Evolutionary conservation across 2,888 invertebrate species (phyloP), one percentile per base, ranked within the genome.

Genomic region (Bellardia pandia): DNA sequence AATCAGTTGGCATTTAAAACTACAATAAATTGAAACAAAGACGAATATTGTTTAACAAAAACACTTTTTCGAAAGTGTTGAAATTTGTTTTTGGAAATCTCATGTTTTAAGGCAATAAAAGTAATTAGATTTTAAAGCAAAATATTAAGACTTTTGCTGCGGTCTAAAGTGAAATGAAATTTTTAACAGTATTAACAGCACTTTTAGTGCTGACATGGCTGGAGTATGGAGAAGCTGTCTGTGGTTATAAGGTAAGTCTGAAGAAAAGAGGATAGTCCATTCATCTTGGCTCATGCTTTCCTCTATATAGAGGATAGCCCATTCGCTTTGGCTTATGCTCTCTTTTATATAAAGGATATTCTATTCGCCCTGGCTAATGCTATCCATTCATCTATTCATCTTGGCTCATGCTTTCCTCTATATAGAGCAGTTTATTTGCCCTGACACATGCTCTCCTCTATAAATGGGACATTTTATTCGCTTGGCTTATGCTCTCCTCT

Each of bases 231-330:
- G 79, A 89, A 30, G 86, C 89, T 33, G 88, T 58, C 9, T 89
- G 89, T 85, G 89, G 89, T 14, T 89, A 89, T 64, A 79, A 84
- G 85, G 89, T 89, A 74, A 58, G 62, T 66, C 48, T 56, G 42
- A n/a, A 7, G 8, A 30, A 16, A 0, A 23, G 23, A 23, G 23
- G 23, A 23, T 23, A 23, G 1, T 23, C 1, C 23, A 23, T 23
- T 23, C 23, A 1, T 1, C 1, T 23, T 23, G 23, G 23, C 23
- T 23, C 23, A 23, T 23, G 23, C 23, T 23, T 1, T 23, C 23
- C 1, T 23, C 23, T 23, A 23, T 23, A 23, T 23, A 23, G 23
- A 23, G 23, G 23, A 23, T 23, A 23, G 23, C 23, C 23, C 23
- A 23, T 23, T 23, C 23, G 23, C 23, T 23, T 23, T 23, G 1